Evolutionary conservation across 2,888 invertebrate genomes (phyloP).

Genomic region (Xestia sexstrigata): DNA sequence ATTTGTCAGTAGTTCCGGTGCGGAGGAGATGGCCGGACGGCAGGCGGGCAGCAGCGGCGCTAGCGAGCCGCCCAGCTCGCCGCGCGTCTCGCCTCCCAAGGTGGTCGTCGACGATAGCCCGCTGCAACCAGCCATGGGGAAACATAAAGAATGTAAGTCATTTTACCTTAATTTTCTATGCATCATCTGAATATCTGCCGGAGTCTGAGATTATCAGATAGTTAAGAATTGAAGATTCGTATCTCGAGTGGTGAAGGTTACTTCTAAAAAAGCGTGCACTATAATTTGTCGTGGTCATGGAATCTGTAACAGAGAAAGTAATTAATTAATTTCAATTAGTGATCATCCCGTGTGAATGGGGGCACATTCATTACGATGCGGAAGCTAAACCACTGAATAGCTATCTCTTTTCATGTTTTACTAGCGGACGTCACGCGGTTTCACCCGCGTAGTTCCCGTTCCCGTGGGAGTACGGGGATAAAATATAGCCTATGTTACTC

Average conservation of each 20-base stretch:
- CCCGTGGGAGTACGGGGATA: no score
- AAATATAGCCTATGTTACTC: no score
- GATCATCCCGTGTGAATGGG: slow-evolving; percentile 47
- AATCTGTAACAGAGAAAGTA: slow-evolving; percentile 53
- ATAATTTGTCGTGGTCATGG: no score
- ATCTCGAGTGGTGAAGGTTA: background rate
- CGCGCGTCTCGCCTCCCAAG: slow-evolving; percentile 95
- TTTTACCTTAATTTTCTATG: background rate
- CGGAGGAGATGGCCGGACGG: slow-evolving; percentile 88
- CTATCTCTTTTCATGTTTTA: slow-evolving; percentile 26
- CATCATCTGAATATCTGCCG: background rate
- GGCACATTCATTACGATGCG: slow-evolving; percentile 32
- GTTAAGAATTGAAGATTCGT: background rate
- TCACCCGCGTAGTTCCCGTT: no score
- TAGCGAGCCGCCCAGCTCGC: slow-evolving; percentile 88
- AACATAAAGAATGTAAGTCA: slow-evolving; percentile 98
- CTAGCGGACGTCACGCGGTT: no score
- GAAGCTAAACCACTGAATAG: slow-evolving; percentile 12
- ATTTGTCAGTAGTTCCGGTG: slow-evolving; percentile 80
- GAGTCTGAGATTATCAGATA: background rate
- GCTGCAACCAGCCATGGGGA: slow-evolving; percentile 97
- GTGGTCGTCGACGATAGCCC: slow-evolving; percentile 98
- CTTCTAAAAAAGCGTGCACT: background rate
- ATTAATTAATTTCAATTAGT: slow-evolving; percentile 45
- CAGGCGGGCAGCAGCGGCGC: slow-evolving; percentile 87